phyloP scores from a whole-genome alignment of 2,797 vertebrate genomes.

The Muscicapa comitata region DNA sequence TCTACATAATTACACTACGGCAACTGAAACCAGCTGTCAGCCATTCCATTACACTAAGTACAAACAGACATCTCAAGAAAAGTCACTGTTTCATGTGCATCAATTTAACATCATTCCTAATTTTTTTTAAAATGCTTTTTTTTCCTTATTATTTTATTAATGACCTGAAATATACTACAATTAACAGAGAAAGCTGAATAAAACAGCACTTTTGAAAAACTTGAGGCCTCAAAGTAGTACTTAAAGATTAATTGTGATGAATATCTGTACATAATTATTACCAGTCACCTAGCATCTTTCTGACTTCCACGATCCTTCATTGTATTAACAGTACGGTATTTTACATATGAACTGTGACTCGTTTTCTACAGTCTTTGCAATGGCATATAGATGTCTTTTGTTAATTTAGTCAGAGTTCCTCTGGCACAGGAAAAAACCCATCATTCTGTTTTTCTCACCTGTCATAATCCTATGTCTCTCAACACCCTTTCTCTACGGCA shows the following conservation, averaged over 20 bases:
- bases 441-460: conserved; percentile 18
- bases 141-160: conserved; percentile 16
- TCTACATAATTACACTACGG: conserved; percentile 65
- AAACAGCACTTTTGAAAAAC: conserved; percentile 30
- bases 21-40: conserved; percentile 70
- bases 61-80: conserved; percentile 67
- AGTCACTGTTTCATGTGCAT: conserved; percentile 42
- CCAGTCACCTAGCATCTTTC: conserved; percentile 7
- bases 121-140: conserved; percentile 36
- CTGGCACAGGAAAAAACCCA: background rate
- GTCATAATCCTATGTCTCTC: background rate
- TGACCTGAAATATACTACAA: conserved; percentile 40
- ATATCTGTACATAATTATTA: conserved; percentile 44
- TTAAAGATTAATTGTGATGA: conserved; percentile 44
- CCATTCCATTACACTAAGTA: conserved; percentile 58
- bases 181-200: conserved; percentile 29
- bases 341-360: conserved; percentile 47
- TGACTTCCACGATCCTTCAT: background rate
- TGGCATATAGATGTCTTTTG: background rate
- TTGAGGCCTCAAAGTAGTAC: background rate
- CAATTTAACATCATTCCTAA: conserved; percentile 55
- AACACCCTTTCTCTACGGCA: background rate
- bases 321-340: background rate
- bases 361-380: background rate
- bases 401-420: conserved; percentile 26